Base-by-base conservation (phyloP, 2,888 invertebrate genomes). In the Andrena flavipes region DNA sequence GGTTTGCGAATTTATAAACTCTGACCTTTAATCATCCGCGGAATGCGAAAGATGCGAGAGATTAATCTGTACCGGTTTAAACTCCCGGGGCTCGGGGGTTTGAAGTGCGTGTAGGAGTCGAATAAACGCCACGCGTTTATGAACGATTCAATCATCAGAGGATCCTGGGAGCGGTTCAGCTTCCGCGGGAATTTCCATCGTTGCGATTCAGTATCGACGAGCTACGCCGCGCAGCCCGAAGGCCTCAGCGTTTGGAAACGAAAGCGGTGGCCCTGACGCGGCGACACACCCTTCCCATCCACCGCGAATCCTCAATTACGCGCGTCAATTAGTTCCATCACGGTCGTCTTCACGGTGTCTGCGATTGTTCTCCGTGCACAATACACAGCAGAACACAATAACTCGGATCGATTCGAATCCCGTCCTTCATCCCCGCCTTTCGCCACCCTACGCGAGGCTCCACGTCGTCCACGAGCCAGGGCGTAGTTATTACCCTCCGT, bases 351-450 rank as follows among this genome's bases (percentile, higher is more conserved):
- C 83, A 71, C 83, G 80, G 77, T 83, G 76, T 77, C 71, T 63
- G 74, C 80, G 86, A 85, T 85, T 83, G 86, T 85, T 86, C 86
- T 42, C 29, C 62, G 23, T 26, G 65, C 69, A 76, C 69, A 62
- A 77, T 83, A 85, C 80, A 82, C 74, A 42, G 59, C 72, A 72
- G 85, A 72, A 72, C 77, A 86, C 80, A 85, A 85, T 85, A 77
- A 85, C 80, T 51, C 72, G 80, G 65, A 82, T 77, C 80, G 83
- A 86, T 83, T 70, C 85, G 83, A 83, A 83, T 83, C 85, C 76
- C n/a, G 63, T 83, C 86, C 83, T 74, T 74, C 85, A 42, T 80
- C 64, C 72, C 71, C 71, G 3, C 23, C 60, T n/a, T 23, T 33
- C 30, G 16, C 51, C 26, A 13, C 23, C 33, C 77, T 20, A 20